Base-by-base conservation (phyloP, 2,797 vertebrate species). In the Alectoris magna region DNA sequence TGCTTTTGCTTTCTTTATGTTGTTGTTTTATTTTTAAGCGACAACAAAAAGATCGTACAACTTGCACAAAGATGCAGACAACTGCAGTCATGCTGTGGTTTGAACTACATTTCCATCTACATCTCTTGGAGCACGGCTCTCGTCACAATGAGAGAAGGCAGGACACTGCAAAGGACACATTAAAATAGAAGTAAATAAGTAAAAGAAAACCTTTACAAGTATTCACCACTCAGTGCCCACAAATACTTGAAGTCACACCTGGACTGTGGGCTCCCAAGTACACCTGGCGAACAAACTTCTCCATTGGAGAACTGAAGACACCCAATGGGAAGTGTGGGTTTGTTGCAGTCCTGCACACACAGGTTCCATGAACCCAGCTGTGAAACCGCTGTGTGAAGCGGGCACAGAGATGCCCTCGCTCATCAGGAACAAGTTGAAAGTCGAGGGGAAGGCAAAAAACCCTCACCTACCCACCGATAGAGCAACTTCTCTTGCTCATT, bases 291-390 rank as follows among this genome's bases (percentile, higher is more conserved):
- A n/a, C 41, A 34, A 8, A 24, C 8, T 27, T 41, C 46, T 70
- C 46, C 34, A 11, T 16, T 14, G 48, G 29, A 6, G 34, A 84
- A 48, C 26, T 39, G 11, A 7, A 9, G 0, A 39, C 11, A 39
- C 56, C 27, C 23, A 24, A 38, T 2, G 14, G 41, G 38, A 75
- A 48, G 27, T 29, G 27, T 0, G 41, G 15, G 53, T 27, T 60
- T 26, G 10, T 34, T 38, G 16, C 2, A 53, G 62, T 14, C 62
- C 34, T 27, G 2, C 43, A 39, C 8, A 22, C 4, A 0, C 3
- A 13, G 34, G 43, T 41, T 29, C 44, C 31, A 23, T 3, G 14
- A 36, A n/a, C n/a, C 56, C 31, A 44, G 59, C 31, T 15, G 9
- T 3, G 6, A 41, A 55, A 59, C 41, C 5, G 6, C 56, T 34